Evolutionary conservation across 2,113 vertebrate genomes (phyloP).

Genomic region (Triplophysa siluroides): DNA sequence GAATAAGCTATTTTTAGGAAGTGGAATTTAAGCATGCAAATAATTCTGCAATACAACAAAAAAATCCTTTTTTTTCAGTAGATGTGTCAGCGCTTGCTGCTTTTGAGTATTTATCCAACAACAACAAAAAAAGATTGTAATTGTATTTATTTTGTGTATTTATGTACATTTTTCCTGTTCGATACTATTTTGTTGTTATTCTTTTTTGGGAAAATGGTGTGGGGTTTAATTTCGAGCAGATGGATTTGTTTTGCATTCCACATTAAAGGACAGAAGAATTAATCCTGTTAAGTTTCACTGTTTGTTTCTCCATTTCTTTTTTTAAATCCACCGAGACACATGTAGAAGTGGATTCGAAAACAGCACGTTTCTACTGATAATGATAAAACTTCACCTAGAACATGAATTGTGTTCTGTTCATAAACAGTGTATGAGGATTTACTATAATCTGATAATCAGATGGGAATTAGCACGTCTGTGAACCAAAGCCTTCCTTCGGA

Average conservation of each 20-base stretch:
- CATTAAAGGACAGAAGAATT: slow-evolving; percentile 73
- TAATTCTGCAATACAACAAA: slow-evolving; percentile 63
- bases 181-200: slow-evolving; percentile 59
- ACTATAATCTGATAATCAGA: slow-evolving; percentile 7
- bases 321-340: not conserved
- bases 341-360: not conserved
- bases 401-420: not conserved
- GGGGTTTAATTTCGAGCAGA: slow-evolving; percentile 65
- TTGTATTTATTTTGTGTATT: slow-evolving; percentile 74
- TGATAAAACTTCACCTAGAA: slow-evolving; percentile 2
- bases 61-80: slow-evolving; percentile 47
- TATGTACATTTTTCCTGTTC: slow-evolving; percentile 67
- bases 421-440: slow-evolving; percentile 18
- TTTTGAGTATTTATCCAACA: slow-evolving; percentile 61
- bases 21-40: slow-evolving; percentile 68
- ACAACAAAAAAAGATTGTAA: slow-evolving; percentile 49
- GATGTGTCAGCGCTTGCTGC: slow-evolving; percentile 51
- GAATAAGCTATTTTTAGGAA: slow-evolving; percentile 76
- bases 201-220: slow-evolving; percentile 61
- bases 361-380: not conserved
- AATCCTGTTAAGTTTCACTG: slow-evolving; percentile 24
- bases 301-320: not conserved
- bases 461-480: not conserved
- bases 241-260: slow-evolving; percentile 77
- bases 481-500: not conserved